These are phyloP conservation scores for Actinia tenebrosa DNA, from an alignment of 64 coral and sea anemone genomes.

Conservation along the genomic window DNA sequence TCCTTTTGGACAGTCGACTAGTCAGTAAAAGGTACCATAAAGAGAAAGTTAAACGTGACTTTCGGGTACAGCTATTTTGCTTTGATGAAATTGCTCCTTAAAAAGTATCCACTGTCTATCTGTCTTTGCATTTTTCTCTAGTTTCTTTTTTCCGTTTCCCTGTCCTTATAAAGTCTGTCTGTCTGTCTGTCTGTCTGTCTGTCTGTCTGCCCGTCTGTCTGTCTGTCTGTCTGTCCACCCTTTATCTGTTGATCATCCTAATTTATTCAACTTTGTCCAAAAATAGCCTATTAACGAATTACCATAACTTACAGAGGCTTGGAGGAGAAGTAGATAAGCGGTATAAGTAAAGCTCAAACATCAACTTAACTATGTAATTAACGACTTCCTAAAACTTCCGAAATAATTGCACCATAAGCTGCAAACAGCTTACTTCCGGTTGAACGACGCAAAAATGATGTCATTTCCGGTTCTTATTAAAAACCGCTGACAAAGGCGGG, in stretches of 20 bases:
- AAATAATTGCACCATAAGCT: not conserved
- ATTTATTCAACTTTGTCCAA: not conserved
- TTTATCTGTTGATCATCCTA: no score
- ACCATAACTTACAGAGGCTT: not conserved
- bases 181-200: conserved; percentile 2
- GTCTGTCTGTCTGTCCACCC: not conserved
- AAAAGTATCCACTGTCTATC: not conserved
- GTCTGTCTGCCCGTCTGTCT: not conserved
- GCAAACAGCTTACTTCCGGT: not conserved
- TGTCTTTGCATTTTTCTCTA: no score
- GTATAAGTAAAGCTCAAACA: not conserved
- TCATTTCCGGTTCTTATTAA: not conserved
- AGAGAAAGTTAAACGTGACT: no score
- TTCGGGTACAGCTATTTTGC: no score
- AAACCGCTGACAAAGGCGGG: not conserved
- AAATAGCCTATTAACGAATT: not conserved
- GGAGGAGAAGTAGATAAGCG: not conserved
- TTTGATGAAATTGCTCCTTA: no score
- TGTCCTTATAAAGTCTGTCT: not conserved
- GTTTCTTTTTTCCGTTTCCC: no score
- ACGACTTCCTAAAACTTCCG: not conserved
- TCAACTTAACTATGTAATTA: not conserved
- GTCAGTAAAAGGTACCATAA: no score
- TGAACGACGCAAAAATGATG: not conserved
- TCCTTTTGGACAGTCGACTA: no score